Percentiles rank a stretch among this genome's conserved stretches.
These are phyloP conservation scores for Drosophila testacea DNA, from an alignment of 2,888 invertebrate species.

Conservation along the genomic window DNA sequence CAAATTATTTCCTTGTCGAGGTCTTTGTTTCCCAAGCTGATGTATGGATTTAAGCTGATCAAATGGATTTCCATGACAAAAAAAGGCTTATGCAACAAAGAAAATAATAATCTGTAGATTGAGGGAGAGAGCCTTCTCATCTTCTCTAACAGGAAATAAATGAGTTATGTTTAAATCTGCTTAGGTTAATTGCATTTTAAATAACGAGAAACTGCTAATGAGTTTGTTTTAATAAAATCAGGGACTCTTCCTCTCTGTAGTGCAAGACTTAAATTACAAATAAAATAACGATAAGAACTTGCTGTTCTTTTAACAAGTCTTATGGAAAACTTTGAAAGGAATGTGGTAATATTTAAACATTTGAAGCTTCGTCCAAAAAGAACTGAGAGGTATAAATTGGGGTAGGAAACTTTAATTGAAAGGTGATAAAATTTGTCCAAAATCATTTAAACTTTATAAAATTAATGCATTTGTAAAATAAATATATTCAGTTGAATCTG, in stretches of 20 bases:
- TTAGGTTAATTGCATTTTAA: constrained; percentile 18
- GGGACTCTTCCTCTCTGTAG: background rate
- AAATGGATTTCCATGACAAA: constrained; percentile 15
- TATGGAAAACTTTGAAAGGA: background rate
- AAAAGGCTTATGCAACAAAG: constrained; percentile 1
- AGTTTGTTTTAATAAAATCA: constrained; percentile 1
- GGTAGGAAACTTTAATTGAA: background rate
- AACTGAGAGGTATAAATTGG: too few relatives aligned
- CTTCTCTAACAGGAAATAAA: constrained; percentile 7
- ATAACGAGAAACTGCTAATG: constrained; percentile 23
- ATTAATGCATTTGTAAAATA: too few relatives aligned
- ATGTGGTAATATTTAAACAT: background rate
- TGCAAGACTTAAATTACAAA: background rate
- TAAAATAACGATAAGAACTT: background rate
- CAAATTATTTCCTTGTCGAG: constrained; percentile 39
- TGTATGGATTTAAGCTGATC: too few relatives aligned
- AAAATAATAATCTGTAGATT: constrained; percentile 12
- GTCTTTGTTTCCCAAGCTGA: constrained; percentile 38
- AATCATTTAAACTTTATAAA: background rate
- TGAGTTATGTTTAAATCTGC: constrained; percentile 11
- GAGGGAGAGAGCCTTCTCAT: background rate
- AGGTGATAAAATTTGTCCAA: background rate
- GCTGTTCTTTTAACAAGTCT: too few relatives aligned
- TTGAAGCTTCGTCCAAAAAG: background rate
- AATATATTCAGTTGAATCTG: background rate